Percentiles rank a stretch among this genome's conserved stretches.
Evolutionary conservation across 2,113 vertebrate species (phyloP).

Genomic region (Pterophyllum scalare): DNA sequence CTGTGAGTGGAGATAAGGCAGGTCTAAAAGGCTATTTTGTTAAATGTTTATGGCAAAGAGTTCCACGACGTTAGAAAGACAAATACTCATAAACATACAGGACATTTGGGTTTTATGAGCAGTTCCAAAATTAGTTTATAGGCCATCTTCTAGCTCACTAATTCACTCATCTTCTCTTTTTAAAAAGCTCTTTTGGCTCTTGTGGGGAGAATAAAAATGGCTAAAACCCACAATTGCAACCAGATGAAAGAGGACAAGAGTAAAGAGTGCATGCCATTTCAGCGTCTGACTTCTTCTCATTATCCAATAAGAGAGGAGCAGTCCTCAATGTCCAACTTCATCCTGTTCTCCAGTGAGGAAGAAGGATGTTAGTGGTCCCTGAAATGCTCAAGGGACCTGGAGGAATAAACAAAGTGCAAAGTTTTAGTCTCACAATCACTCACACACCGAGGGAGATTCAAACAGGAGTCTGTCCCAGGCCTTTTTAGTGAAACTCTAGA

Average conservation of each 20-base stretch:
- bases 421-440: slow-evolving; percentile 52
- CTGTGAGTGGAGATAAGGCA: slow-evolving; percentile 42
- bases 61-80: background rate
- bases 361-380: slow-evolving; percentile 46
- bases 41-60: background rate
- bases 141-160: slow-evolving; percentile 18
- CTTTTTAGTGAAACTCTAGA: slow-evolving; percentile 74
- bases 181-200: slow-evolving; percentile 54
- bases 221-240: slow-evolving; percentile 71
- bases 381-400: slow-evolving; percentile 54
- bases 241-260: slow-evolving; percentile 77
- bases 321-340: slow-evolving; percentile 56
- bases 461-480: slow-evolving; percentile 46
- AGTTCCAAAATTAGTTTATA: slow-evolving; percentile 29
- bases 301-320: slow-evolving; percentile 73
- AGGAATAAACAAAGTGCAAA: slow-evolving; percentile 71
- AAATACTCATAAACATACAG: background rate
- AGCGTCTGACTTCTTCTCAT: slow-evolving; percentile 73
- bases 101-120: slow-evolving; percentile 9
- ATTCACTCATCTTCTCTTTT: slow-evolving; percentile 22
- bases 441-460: slow-evolving; percentile 27
- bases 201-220: slow-evolving; percentile 23
- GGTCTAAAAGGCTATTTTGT: background rate
- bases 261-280: slow-evolving; percentile 63
- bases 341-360: slow-evolving; percentile 63